phyloP scores from a whole-genome alignment of 2,113 vertebrate genomes.

The Bos javanicus region DNA sequence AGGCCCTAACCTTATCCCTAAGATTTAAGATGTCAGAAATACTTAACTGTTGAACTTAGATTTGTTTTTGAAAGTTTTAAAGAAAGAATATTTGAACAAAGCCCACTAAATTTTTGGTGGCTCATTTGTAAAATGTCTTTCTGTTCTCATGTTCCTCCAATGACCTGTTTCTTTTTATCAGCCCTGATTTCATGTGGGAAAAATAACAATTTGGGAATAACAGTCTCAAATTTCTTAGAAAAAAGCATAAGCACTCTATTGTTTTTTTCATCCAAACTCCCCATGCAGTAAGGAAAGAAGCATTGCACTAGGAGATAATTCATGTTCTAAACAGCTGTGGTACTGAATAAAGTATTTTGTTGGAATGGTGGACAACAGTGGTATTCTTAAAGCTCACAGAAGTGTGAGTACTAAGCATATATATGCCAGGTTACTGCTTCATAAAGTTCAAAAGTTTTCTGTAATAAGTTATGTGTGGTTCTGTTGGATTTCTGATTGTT shows the following conservation, averaged over 20 bases:
- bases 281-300: not conserved
- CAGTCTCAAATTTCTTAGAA: not conserved
- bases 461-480: conserved; percentile 69
- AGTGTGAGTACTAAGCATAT: not conserved
- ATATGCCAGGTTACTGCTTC: not conserved
- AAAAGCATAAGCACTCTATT: not conserved
- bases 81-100: not conserved
- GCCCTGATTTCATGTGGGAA: not conserved
- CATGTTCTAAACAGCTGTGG: not conserved
- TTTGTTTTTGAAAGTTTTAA: conserved; percentile 27
- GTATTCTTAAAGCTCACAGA: not conserved
- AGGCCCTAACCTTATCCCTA: not conserved
- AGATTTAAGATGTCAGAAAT: conserved; percentile 8
- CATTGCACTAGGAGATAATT: not conserved
- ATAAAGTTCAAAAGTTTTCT: conserved; percentile 65
- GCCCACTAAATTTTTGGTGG: not conserved
- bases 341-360: not conserved
- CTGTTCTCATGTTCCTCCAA: not conserved
- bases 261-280: not conserved
- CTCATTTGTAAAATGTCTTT: not conserved
- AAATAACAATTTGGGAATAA: conserved; percentile 29
- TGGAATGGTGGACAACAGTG: not conserved
- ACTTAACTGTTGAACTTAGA: not conserved
- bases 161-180: not conserved
- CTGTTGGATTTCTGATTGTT: conserved; percentile 64